These are phyloP conservation scores for Heliconius hewitsoni DNA, from an alignment of 1,140 invertebrate genomes.

Conservation along the genomic window DNA sequence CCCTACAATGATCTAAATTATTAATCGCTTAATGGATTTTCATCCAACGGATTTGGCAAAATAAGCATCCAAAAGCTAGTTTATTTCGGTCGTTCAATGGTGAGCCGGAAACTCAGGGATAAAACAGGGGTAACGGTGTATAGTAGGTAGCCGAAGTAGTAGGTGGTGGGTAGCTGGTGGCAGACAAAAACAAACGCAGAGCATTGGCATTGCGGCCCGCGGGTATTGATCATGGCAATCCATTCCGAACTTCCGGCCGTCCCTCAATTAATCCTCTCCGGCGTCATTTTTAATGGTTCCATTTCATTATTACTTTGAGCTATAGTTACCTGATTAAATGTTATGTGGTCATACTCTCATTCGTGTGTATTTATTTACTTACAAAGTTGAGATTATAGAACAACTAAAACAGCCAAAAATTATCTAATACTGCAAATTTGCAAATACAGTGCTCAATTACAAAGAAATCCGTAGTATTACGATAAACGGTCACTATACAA, in stretches of 20 bases:
- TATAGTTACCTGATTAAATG: constrained; percentile 21
- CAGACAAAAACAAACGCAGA: constrained; percentile 30
- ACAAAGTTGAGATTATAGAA: no score
- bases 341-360: not conserved
- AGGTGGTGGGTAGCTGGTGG: constrained; percentile 22
- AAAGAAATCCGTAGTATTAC: no score
- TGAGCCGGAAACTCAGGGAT: not conserved
- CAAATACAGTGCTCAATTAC: no score
- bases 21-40: constrained; percentile 43
- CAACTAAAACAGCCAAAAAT: no score
- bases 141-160: not conserved
- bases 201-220: constrained; percentile 26
- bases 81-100: constrained; percentile 24
- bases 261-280: constrained; percentile 47
- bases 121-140: not conserved
- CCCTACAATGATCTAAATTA: constrained; percentile 36
- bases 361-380: no score
- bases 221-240: constrained; percentile 38
- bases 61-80: constrained; percentile 35
- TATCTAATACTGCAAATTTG: no score
- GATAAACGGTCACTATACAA: no score
- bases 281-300: constrained; percentile 43
- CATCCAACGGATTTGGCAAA: constrained; percentile 31
- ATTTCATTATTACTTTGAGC: constrained; percentile 36
- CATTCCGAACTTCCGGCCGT: constrained; percentile 40